phyloP scores from a whole-genome alignment of 2,797 vertebrate genomes.

The Nyctibius grandis region DNA sequence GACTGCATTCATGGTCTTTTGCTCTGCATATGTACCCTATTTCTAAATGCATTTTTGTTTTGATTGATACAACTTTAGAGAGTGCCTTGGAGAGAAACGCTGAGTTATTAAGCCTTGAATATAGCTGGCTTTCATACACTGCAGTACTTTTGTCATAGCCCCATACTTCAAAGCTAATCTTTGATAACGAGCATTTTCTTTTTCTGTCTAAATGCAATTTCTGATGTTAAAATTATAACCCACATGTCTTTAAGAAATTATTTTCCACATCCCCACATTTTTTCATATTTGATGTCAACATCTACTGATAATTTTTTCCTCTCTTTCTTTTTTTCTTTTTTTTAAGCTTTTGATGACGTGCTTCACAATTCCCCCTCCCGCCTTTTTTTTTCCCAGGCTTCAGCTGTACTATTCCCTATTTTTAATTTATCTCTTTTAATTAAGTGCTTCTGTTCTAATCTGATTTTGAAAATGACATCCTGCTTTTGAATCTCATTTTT shows the following conservation, averaged over 20 bases:
- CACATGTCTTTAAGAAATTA: constrained; percentile 40
- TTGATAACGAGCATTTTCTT: constrained; percentile 47
- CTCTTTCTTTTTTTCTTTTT: background rate
- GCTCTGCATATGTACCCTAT: background rate
- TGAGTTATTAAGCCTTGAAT: constrained; percentile 58
- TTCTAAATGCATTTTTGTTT: constrained; percentile 50
- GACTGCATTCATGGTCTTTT: constrained; percentile 12
- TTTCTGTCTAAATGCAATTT: constrained; percentile 24
- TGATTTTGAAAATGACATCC: constrained; percentile 56
- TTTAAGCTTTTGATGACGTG: background rate
- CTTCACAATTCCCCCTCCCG: background rate
- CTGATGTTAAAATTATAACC: constrained; percentile 41
- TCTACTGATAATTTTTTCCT: background rate
- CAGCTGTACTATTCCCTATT: background rate
- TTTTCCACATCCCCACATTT: constrained; percentile 43
- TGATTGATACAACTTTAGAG: constrained; percentile 44
- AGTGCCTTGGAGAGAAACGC: constrained; percentile 26
- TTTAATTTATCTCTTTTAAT: constrained; percentile 60
- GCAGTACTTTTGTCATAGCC: constrained; percentile 33
- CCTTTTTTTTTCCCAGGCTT: background rate
- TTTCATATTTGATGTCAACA: constrained; percentile 49
- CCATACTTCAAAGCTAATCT: constrained; percentile 57
- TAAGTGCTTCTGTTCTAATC: constrained; percentile 61
- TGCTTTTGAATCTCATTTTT: constrained; percentile 65
- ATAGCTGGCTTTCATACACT: constrained; percentile 52